Conservation (phyloP, 2,888 invertebrate genomes). For the Clepsis dumicolana region DNA sequence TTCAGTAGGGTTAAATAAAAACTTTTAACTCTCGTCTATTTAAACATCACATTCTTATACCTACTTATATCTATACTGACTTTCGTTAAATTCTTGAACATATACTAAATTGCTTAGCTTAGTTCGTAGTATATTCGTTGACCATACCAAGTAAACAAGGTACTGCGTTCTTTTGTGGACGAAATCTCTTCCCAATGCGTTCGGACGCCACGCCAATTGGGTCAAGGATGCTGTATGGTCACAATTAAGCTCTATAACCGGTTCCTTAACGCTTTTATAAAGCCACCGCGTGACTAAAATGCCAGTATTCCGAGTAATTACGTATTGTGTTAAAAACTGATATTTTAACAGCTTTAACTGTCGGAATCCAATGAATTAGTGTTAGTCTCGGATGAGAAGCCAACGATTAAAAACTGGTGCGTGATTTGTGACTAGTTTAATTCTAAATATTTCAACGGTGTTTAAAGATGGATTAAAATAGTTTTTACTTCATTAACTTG, state of each 20-base stretch:
- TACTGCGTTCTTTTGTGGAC: slow-evolving; percentile 34
- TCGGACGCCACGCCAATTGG: slow-evolving; percentile 26
- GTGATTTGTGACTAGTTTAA: background rate
- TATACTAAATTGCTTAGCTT: background rate
- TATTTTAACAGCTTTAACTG: slow-evolving; percentile 34
- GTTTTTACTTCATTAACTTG: too few relatives aligned
- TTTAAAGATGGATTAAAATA: background rate
- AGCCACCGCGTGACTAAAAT: slow-evolving; percentile 36
- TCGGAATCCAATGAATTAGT: slow-evolving; percentile 29
- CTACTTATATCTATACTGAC: too few relatives aligned
- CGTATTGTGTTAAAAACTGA: slow-evolving; percentile 32
- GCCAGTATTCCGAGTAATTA: slow-evolving; percentile 28
- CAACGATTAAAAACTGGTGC: slow-evolving; percentile 20
- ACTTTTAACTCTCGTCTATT: too few relatives aligned
- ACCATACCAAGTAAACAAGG: background rate
- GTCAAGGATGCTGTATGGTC: slow-evolving; percentile 35
- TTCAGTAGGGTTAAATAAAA: too few relatives aligned
- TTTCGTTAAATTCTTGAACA: background rate
- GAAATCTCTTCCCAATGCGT: slow-evolving; percentile 30
- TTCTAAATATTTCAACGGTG: background rate
- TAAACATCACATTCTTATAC: too few relatives aligned
- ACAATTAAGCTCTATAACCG: slow-evolving; percentile 35
- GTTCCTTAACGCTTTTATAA: slow-evolving; percentile 32
- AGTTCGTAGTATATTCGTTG: background rate
- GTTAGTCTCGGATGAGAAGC: slow-evolving; percentile 26